Base-by-base conservation (phyloP, 2,888 invertebrate genomes). In the Aspidapion aeneum region DNA sequence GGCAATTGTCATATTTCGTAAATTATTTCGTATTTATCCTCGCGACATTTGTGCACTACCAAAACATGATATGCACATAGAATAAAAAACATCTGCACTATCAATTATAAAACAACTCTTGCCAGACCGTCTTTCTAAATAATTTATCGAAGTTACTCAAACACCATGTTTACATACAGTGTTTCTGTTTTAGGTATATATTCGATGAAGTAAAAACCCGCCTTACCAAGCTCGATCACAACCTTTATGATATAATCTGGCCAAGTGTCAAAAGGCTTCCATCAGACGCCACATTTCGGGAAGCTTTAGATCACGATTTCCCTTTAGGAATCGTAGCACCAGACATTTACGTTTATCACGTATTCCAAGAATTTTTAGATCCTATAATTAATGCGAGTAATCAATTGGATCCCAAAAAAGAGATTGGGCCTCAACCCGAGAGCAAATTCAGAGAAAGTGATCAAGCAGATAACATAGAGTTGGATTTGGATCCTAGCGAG, bases 231-330 rank as follows among this genome's bases (percentile, higher is more conserved):
- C 83, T 90, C 70, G 94, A 94, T 77, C 93, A 94, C 78, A 92
- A 90, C 76, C 84, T 96, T 2, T 90, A 94, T 74, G 94, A 96
- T 77, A 86, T 94, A 20, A 90, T 95, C 74, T 93, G 93, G 88
- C 94, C 95, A 16, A 93, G 93, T 61, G 89, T 94, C 70, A 90
- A 91, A 75, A 93, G 91, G 77, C 83, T 91, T 58, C 87, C 88
- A 0, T 79, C 82, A 22, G 86, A 85, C 67, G 81, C 81, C 71
- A 83, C 82, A 66, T 81, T 85, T 66, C 74, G 78, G 62, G 82
- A 82, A 72, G 84, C 85, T 22, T 81, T 88, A 18, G 88, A 90
- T 73, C 87, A 87, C 78, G 90, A 91, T 69, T 87, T 90, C 72
- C 87, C 89, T 52, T 86, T 88, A 18, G 91, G 91, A 16, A 84